phyloP scores from a whole-genome alignment of 37 sponge, comb jelly and placozoan species.

The Petrosia ficiformis region DNA sequence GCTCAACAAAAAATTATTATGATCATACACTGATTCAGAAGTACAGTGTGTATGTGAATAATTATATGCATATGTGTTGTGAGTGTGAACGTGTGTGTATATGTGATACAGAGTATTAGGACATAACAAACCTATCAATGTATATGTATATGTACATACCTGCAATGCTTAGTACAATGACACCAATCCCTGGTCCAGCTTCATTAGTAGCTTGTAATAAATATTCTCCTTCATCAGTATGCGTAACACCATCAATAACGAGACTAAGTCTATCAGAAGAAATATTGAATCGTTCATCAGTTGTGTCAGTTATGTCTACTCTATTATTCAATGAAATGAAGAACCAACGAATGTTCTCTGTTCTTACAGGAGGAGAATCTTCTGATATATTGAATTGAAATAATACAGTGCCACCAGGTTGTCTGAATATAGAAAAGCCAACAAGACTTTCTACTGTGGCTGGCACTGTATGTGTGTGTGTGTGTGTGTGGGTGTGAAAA shows the following conservation, averaged over 20 bases:
- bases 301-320: neutral
- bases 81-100: too few species aligned
- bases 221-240: slow-evolving; percentile 15
- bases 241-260: neutral
- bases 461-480: too few species aligned
- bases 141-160: too few species aligned
- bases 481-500: too few species aligned
- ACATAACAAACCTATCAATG: too few species aligned
- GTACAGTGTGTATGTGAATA: too few species aligned
- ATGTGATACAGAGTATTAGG: too few species aligned
- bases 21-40: too few species aligned
- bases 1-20: too few species aligned
- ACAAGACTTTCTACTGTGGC: neutral
- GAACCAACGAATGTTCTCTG: slow-evolving; percentile 8
- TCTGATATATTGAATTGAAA: neutral
- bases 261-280: neutral
- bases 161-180: neutral
- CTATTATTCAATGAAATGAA: neutral
- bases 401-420: neutral
- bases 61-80: too few species aligned
- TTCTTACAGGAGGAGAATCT: slow-evolving; percentile 1
- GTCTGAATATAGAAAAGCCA: neutral
- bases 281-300: neutral
- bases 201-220: neutral
- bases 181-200: neutral